Evolutionary conservation across 2,888 invertebrate genomes (phyloP), one percentile per base, ranked within the genome.

Genomic region (Leucophora obtusa): DNA sequence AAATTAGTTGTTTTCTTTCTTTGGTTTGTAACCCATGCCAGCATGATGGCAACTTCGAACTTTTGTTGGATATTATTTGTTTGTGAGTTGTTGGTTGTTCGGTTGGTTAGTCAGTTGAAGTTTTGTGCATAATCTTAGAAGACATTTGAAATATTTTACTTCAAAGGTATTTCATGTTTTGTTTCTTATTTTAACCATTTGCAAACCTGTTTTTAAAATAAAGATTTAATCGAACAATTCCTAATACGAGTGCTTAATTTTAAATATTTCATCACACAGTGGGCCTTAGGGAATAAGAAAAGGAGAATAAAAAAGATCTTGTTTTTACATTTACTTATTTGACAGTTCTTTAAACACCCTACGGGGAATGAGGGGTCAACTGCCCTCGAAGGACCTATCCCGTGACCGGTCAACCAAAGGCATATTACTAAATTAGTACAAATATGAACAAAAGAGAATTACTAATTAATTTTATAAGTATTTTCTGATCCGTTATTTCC

Each of bases 111-210:
- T 56, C 56, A 38, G 11, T 28, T 28, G 6, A 28, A 28, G 28
- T 28, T 28, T 28, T 28, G 5, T 51, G 62, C 62, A 73, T 15
- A 58, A 18, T 60, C 15, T 60, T 58, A 18, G 51, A 74, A 74
- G 60, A 59, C 17, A 70, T 71, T 74, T 66, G 18, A 70, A 74
- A 74, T 74, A 74, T 74, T 60, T 74, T 50, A 24, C 38, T 60
- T 74, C 28, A 56, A 56, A 68, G 51, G 50, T 72, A 78, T 66
- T 70, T 66, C 63, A 38, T 58, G 33, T 28, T 58, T 63, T 21
- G 28, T n/a, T n/a, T 14, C 47, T n/a, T n/a, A 14, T 17, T 43
- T 58, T 50, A 15, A 56, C 10, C 47, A 66, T 75, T 79, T 66
- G 70, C 66, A 60, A 75, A 71, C 79, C 74, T 66, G 79, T 71